Base-by-base conservation (phyloP, 2,113 vertebrate species). In the Notiomystis cincta region DNA sequence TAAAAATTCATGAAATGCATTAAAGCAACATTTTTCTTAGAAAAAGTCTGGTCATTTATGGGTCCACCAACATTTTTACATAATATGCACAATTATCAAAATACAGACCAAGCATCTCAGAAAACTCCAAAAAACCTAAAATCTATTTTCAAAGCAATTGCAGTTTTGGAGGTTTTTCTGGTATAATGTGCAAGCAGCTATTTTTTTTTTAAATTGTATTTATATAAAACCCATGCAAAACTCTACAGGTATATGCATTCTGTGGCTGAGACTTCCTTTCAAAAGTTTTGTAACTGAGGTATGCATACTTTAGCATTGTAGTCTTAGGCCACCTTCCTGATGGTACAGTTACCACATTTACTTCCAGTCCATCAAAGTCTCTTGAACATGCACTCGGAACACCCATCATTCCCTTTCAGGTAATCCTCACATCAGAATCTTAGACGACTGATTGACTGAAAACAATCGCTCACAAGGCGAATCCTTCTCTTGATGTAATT, bases 71-170 rank as follows among this genome's bases (percentile, higher is more conserved):
- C 99, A 99, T 99, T 99, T 99, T 98, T 99, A 99, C 99, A 99
- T 99, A 99, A 99, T 99, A 99, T 99, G 99, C 99, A 99, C 99
- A 99, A 99, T 99, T 99, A 99, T 99, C 99, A 99, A 99, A 99
- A 99, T 99, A 99, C 99, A 99, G 99, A 99, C 99, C 99, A 99
- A 99, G 99, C 98, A 99, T 99, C 98, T 99, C 99, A 99, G 99
- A 99, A 99, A 99, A 98, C 99, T 99, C 99, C 99, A 99, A 99
- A 99, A 99, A 99, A 99, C 99, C 99, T 99, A 99, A 99, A 99
- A 98, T 99, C 99, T 99, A 99, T 98, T 99, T 99, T 99, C 99
- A 99, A 99, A 99, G 99, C 99, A 99, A 99, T 99, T 99, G 99
- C 98, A 99, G 98, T 99, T 99, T 99, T 99, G 99, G 99, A 99